Conservation (phyloP, 2,888 invertebrate species). For the Craniophora ligustri region DNA sequence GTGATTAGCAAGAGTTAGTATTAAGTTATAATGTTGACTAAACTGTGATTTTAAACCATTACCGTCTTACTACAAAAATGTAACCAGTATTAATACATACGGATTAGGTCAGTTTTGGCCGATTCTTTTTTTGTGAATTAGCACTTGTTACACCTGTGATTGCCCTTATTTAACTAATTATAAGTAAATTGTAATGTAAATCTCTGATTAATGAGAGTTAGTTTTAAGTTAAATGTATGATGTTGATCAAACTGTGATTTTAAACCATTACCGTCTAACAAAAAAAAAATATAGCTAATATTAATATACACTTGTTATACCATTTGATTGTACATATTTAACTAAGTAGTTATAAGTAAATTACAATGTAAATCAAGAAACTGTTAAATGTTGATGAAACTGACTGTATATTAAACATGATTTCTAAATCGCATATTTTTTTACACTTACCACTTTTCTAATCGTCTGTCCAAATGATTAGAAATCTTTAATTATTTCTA, state of each 20-base stretch:
- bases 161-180: constrained; percentile 2
- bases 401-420: too few relatives aligned
- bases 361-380: not conserved
- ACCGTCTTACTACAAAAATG: not conserved
- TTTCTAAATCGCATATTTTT: not conserved
- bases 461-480: constrained; percentile 1
- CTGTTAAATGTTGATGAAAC: not conserved
- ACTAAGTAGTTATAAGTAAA: too few relatives aligned
- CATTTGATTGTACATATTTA: too few relatives aligned
- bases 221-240: not conserved
- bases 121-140: not conserved
- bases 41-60: constrained; percentile 6
- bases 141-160: constrained; percentile 4
- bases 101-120: not conserved
- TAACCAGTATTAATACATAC: not conserved
- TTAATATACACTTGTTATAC: too few relatives aligned
- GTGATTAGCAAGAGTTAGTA: constrained; percentile 3
- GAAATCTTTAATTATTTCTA: not conserved
- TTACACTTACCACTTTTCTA: constrained; percentile 4
- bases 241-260: too few relatives aligned
- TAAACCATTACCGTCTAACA: too few relatives aligned
- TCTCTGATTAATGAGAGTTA: constrained; percentile 3
- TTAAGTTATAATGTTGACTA: constrained; percentile 4
- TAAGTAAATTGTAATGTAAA: constrained; percentile 5
- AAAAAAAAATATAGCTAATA: too few relatives aligned